Conservation (phyloP, 1,140 invertebrate species). For the Carposina sasakii region DNA sequence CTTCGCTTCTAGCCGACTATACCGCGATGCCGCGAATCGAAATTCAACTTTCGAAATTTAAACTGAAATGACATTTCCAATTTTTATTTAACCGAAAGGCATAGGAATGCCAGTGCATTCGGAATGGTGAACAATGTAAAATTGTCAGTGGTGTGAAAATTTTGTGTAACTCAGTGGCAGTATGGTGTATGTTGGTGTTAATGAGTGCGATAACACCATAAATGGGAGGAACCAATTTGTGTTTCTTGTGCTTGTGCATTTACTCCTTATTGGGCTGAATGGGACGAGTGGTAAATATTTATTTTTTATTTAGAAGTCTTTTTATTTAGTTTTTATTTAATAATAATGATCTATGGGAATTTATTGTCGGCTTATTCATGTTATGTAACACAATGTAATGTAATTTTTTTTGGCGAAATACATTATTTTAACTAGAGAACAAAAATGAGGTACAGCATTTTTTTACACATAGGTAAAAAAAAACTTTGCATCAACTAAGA, state of each 20-base stretch:
- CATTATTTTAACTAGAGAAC: too few relatives aligned
- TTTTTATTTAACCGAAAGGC: conserved; percentile 18
- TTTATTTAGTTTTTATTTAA: conserved; percentile 12
- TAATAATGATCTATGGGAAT: conserved; percentile 2
- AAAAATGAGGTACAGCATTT: too few relatives aligned
- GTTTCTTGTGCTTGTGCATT: conserved; percentile 64
- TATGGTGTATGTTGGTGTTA: conserved; percentile 68
- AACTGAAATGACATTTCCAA: conserved; percentile 37
- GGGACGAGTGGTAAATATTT: conserved; percentile 64
- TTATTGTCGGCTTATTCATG: neutral
- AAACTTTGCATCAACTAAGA: too few relatives aligned
- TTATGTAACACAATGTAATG: too few relatives aligned
- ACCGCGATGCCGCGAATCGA: conserved; percentile 42
- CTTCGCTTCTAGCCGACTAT: conserved; percentile 19
- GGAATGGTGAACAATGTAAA: conserved; percentile 58
- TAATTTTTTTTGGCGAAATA: too few relatives aligned
- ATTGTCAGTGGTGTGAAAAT: conserved; percentile 49
- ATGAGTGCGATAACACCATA: conserved; percentile 62
- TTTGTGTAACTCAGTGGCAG: conserved; percentile 56
- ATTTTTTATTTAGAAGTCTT: conserved; percentile 9
- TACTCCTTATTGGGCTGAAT: conserved; percentile 65
- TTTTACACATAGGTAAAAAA: too few relatives aligned
- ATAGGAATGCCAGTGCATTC: conserved; percentile 27
- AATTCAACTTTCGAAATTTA: conserved; percentile 46
- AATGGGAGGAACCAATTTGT: conserved; percentile 68